phyloP scores from a whole-genome alignment of 2,797 vertebrate genomes.

The Acanthurus tractus region DNA sequence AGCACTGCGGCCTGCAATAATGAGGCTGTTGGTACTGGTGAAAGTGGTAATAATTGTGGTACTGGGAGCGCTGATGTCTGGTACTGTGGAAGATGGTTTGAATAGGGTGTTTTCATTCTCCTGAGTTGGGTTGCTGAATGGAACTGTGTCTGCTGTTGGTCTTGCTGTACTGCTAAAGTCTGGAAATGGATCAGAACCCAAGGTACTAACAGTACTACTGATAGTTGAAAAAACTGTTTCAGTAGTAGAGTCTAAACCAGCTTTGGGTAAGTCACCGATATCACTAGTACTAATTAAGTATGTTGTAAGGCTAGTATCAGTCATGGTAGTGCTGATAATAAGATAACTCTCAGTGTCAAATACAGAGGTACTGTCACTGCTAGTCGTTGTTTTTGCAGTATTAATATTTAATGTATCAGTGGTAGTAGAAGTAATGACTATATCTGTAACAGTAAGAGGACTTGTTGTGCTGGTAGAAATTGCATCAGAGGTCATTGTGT shows the following conservation, averaged over 20 bases:
- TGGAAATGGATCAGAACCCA: slow-evolving; percentile 10
- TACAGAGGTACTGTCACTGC: slow-evolving; percentile 1
- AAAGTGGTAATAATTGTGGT: slow-evolving; percentile 30
- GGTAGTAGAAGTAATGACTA: slow-evolving; percentile 13
- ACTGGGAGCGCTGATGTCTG: slow-evolving; percentile 17
- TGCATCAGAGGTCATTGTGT: slow-evolving; percentile 17
- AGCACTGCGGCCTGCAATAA: slow-evolving; percentile 17
- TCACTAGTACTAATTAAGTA: slow-evolving; percentile 15
- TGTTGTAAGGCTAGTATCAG: slow-evolving; percentile 13
- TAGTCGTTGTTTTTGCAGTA: slow-evolving; percentile 23
- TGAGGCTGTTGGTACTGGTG: slow-evolving; percentile 4
- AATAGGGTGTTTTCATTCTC: slow-evolving; percentile 26
- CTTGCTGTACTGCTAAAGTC: slow-evolving; percentile 26
- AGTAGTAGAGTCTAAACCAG: slow-evolving; percentile 20
- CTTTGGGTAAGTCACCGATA: background rate
- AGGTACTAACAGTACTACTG: slow-evolving; percentile 18
- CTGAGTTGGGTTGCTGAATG: slow-evolving; percentile 14
- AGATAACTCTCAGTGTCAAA: slow-evolving; percentile 3
- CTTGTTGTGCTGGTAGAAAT: slow-evolving; percentile 4
- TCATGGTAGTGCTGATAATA: slow-evolving; percentile 7
- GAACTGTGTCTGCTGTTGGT: slow-evolving; percentile 4
- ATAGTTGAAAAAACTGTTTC: slow-evolving; percentile 14
- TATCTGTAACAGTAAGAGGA: slow-evolving; percentile 20
- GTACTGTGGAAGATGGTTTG: slow-evolving; percentile 7
- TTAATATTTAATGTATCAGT: slow-evolving; percentile 24